These are phyloP conservation scores for Anguilla megastoma DNA, from an alignment of 2,797 vertebrate genomes.

Conservation along the genomic window DNA sequence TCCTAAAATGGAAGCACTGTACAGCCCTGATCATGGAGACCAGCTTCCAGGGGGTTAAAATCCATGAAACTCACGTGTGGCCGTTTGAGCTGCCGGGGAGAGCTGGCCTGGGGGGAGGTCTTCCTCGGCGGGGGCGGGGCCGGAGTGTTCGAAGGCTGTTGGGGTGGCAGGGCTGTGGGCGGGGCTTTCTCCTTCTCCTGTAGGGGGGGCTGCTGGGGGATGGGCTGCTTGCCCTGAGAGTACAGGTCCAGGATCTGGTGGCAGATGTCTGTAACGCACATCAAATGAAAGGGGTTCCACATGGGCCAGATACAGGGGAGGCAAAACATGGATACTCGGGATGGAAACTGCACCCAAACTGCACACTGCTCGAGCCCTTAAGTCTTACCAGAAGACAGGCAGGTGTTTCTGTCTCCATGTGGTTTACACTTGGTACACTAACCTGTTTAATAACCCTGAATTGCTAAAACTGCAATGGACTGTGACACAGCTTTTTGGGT, in stretches of 20 bases:
- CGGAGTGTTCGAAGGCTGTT: slow-evolving; percentile 32
- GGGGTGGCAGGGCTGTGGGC: slow-evolving; percentile 55
- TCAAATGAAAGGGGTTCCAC: background rate
- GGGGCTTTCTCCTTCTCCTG: slow-evolving; percentile 75
- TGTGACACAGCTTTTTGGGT: background rate
- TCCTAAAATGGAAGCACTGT: background rate
- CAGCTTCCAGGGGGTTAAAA: background rate
- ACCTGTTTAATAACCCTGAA: background rate
- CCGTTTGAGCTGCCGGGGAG: slow-evolving; percentile 86
- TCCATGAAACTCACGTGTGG: slow-evolving; percentile 77
- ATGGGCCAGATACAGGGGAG: background rate
- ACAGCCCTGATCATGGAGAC: background rate
- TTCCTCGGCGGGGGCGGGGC: slow-evolving; percentile 83
- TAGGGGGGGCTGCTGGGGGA: slow-evolving; percentile 85
- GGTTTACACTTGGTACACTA: background rate
- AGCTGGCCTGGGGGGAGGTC: slow-evolving; percentile 89
- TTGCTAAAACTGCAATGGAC: background rate
- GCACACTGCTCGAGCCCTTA: background rate
- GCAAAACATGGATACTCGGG: background rate
- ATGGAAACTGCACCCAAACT: background rate
- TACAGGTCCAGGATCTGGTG: slow-evolving; percentile 98
- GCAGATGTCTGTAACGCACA: slow-evolving; percentile 83
- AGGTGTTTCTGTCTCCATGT: background rate
- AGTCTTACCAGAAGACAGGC: too few species aligned
- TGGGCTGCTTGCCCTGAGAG: slow-evolving; percentile 96